These are phyloP conservation scores for Epinephelus coioides DNA, from an alignment of 2,797 vertebrate genomes.

Conservation along the genomic window DNA sequence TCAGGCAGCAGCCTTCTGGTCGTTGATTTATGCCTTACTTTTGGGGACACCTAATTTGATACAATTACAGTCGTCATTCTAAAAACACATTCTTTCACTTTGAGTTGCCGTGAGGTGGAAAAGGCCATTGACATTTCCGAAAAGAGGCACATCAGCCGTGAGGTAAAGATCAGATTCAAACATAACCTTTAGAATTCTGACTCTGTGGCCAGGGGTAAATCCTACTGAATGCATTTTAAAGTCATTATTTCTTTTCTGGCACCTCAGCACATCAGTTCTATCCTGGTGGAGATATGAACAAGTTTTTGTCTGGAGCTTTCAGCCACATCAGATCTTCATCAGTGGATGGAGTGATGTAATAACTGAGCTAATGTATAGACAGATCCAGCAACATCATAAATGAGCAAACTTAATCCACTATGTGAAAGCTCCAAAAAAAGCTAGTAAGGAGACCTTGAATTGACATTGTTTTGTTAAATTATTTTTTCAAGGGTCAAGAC, in stretches of 20 bases:
- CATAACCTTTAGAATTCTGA: constrained; percentile 9
- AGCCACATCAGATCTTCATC: neutral
- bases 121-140: constrained; percentile 28
- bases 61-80: constrained; percentile 8
- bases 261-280: neutral
- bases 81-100: constrained; percentile 8
- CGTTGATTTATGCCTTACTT: constrained; percentile 32
- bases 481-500: neutral
- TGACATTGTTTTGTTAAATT: neutral
- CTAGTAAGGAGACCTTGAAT: neutral
- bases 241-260: neutral
- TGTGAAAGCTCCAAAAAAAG: neutral
- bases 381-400: neutral
- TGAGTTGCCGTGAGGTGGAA: constrained; percentile 12
- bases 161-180: constrained; percentile 22
- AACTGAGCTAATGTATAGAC: neutral
- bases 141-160: constrained; percentile 15
- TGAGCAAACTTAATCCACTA: neutral
- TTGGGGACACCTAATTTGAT: constrained; percentile 6
- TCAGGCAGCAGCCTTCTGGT: neutral
- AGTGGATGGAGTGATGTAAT: neutral
- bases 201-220: neutral
- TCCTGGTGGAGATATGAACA: neutral
- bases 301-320: neutral
- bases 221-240: neutral